phyloP scores from a whole-genome alignment of 2,888 invertebrate genomes.

The Acrobasis consociella region DNA sequence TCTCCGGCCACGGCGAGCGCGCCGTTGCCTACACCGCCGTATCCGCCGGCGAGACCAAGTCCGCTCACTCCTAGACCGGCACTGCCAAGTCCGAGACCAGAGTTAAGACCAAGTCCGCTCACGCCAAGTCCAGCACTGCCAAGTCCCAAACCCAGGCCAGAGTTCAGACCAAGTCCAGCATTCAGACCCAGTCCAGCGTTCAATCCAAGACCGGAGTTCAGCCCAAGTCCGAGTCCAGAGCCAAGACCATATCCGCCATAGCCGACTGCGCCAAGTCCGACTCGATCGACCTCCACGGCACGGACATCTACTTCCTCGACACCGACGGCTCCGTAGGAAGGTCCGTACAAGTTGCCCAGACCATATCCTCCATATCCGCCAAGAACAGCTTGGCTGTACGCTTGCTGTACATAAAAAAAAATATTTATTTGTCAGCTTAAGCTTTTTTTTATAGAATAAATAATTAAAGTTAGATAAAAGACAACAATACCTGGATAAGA shows the following conservation, averaged over 20 bases:
- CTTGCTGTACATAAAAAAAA: slow-evolving; percentile 14
- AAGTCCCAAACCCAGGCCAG: not conserved
- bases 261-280: not conserved
- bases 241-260: slow-evolving; percentile 8
- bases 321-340: slow-evolving; percentile 7
- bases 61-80: slow-evolving; percentile 41
- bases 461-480: not conserved
- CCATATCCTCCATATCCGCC: slow-evolving; percentile 12
- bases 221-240: slow-evolving; percentile 4
- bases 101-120: slow-evolving; percentile 12
- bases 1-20: slow-evolving; percentile 40
- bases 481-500: slow-evolving; percentile 43
- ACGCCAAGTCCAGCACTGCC: slow-evolving; percentile 1
- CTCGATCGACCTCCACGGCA: not conserved
- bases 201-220: slow-evolving; percentile 1
- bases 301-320: not conserved
- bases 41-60: slow-evolving; percentile 40
- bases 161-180: not conserved
- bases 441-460: not conserved
- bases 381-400: slow-evolving; percentile 6
- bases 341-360: slow-evolving; percentile 2
- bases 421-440: no score
- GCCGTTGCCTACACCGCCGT: slow-evolving; percentile 43
- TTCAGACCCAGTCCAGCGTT: not conserved
- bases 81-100: slow-evolving; percentile 27